Evolutionary conservation across 1,140 invertebrate genomes (phyloP).

Genomic region (Muscidifurax raptorellus): DNA sequence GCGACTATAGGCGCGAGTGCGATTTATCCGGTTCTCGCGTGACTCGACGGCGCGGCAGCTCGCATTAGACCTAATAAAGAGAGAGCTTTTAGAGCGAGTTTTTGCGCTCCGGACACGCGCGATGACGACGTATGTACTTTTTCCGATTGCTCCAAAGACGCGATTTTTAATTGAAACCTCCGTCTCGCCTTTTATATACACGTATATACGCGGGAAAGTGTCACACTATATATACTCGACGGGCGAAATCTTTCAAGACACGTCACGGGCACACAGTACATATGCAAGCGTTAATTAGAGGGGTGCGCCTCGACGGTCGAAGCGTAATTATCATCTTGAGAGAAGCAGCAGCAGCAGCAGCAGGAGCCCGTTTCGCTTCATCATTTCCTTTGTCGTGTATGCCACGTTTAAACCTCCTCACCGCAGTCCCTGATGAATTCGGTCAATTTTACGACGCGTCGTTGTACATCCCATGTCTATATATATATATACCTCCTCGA

Average conservation of each 20-base stretch:
- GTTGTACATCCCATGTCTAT: too few relatives aligned
- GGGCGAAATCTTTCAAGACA: too few relatives aligned
- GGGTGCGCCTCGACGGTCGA: not conserved
- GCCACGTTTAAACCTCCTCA: not conserved
- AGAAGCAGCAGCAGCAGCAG: not conserved
- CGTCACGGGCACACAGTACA: too few relatives aligned
- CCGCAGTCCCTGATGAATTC: not conserved
- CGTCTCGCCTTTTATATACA: too few relatives aligned
- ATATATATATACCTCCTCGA: not conserved
- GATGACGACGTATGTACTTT: too few relatives aligned
- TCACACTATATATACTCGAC: too few relatives aligned
- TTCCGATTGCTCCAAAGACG: too few relatives aligned
- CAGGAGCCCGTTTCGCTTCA: not conserved
- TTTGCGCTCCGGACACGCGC: not conserved
- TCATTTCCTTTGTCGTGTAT: not conserved
- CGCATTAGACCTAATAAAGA: slow-evolving; percentile 17
- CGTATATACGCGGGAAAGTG: too few relatives aligned
- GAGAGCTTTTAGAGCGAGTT: not conserved
- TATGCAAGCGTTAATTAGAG: too few relatives aligned
- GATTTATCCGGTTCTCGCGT: slow-evolving; percentile 30
- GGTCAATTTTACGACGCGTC: slow-evolving; percentile 23
- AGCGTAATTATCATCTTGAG: slow-evolving; percentile 27
- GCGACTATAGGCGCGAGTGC: slow-evolving; percentile 21
- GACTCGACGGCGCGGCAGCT: not conserved
- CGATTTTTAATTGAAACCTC: too few relatives aligned